A percentile compares a stretch with the other conserved stretches of the same genome.
Conservation (phyloP, 2,888 invertebrate genomes). For the Tribolium freemani region DNA sequence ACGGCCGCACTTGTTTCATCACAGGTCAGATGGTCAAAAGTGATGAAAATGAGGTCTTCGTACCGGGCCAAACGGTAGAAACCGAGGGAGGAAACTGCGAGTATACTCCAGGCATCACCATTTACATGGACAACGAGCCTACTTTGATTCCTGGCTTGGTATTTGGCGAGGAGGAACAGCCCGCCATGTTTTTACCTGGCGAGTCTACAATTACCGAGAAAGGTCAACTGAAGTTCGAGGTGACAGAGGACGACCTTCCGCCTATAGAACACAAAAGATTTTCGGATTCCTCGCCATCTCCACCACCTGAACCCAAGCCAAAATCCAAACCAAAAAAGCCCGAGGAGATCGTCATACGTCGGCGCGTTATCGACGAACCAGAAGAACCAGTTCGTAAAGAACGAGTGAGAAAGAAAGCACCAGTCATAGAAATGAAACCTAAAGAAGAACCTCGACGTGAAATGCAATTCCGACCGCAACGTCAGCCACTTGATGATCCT, state of each 20-base stretch:
- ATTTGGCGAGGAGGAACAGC: slow-evolving; percentile 71
- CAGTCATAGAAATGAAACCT: slow-evolving; percentile 48
- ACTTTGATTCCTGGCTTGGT: slow-evolving; percentile 86
- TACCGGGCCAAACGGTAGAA: slow-evolving; percentile 81
- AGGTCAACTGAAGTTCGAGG: slow-evolving; percentile 64
- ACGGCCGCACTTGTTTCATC: slow-evolving; percentile 80
- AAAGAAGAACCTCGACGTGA: slow-evolving; percentile 17
- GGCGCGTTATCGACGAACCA: slow-evolving; percentile 60
- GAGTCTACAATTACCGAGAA: slow-evolving; percentile 64
- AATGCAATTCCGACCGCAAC: slow-evolving; percentile 52
- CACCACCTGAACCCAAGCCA: slow-evolving; percentile 46
- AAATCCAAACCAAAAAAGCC: slow-evolving; percentile 56
- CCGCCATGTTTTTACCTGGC: slow-evolving; percentile 63
- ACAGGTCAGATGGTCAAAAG: slow-evolving; percentile 84
- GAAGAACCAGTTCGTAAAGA: slow-evolving; percentile 58
- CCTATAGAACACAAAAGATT: slow-evolving; percentile 34
- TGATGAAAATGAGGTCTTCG: slow-evolving; percentile 63
- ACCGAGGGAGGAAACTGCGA: slow-evolving; percentile 79
- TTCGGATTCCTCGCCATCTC: slow-evolving; percentile 50
- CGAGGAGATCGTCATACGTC: slow-evolving; percentile 61
- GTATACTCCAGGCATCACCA: slow-evolving; percentile 85
- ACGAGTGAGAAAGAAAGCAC: slow-evolving; percentile 58
- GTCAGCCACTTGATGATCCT: slow-evolving; percentile 60
- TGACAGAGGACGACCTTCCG: slow-evolving; percentile 61
- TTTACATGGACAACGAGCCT: slow-evolving; percentile 81